phyloP scores from a whole-genome alignment of 2,888 invertebrate genomes.

The Apodemia zela region DNA sequence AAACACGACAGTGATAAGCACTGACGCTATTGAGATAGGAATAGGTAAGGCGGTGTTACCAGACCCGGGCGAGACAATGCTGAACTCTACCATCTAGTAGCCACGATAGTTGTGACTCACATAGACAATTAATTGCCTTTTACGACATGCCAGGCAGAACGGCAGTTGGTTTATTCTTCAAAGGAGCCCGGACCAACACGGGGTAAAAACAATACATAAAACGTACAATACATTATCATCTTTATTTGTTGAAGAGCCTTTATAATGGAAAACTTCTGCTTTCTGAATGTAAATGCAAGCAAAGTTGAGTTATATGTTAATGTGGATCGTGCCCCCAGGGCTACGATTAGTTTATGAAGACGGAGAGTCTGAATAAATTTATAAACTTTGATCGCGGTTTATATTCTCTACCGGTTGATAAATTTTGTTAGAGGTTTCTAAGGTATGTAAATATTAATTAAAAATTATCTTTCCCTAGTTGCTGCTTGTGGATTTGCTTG shows the following conservation, averaged over 20 bases:
- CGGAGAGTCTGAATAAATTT: slow-evolving; percentile 23
- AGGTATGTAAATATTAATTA: slow-evolving; percentile 3
- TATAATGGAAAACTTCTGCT: slow-evolving; percentile 18
- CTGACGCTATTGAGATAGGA: too few species aligned
- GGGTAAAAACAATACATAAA: too few species aligned
- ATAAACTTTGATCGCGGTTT: slow-evolving; percentile 25
- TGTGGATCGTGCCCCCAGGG: slow-evolving; percentile 12
- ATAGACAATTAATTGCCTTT: too few species aligned
- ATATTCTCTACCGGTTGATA: slow-evolving; percentile 18
- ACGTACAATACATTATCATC: not conserved
- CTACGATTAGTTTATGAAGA: slow-evolving; percentile 24
- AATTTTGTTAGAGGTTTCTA: slow-evolving; percentile 5
- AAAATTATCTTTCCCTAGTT: not conserved
- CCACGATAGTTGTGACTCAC: too few species aligned
- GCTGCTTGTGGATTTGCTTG: too few species aligned
- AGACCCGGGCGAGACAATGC: too few species aligned
- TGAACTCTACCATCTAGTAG: too few species aligned
- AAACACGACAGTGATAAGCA: too few species aligned
- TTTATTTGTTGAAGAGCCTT: not conserved
- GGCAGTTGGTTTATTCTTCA: too few species aligned
- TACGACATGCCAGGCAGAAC: too few species aligned
- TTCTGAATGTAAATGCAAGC: slow-evolving; percentile 16
- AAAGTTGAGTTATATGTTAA: slow-evolving; percentile 20
- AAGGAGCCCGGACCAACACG: too few species aligned
- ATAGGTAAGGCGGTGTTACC: too few species aligned